phyloP scores from a whole-genome alignment of 2,797 vertebrate genomes.

The Pseudochirops corinnae region DNA sequence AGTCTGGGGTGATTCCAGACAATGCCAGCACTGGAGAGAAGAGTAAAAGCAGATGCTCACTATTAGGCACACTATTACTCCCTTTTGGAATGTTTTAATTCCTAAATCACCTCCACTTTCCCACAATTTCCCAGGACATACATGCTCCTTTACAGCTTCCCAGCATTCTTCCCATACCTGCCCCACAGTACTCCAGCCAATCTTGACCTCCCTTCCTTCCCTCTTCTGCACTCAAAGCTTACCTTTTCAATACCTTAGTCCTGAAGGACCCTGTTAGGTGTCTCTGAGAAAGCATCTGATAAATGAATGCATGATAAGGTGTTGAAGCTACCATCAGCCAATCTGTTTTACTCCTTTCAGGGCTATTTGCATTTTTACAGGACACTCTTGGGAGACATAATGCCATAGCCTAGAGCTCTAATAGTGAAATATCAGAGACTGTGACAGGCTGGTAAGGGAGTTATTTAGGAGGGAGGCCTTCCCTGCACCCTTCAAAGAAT shows the following conservation, averaged over 20 bases:
- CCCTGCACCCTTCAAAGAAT: not conserved
- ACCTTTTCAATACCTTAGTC: not conserved
- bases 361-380: constrained; percentile 1
- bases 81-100: not conserved
- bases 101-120: not conserved
- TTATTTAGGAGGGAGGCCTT: not conserved
- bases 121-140: not conserved
- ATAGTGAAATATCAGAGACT: not conserved
- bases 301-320: not conserved
- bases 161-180: not conserved
- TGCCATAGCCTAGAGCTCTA: not conserved
- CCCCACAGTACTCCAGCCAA: not conserved
- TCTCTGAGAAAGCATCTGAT: not conserved
- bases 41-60: not conserved
- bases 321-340: not conserved
- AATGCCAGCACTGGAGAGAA: not conserved
- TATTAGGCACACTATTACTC: not conserved
- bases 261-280: not conserved
- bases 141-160: not conserved
- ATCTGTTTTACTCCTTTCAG: constrained; percentile 8
- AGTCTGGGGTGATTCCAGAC: not conserved
- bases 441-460: not conserved
- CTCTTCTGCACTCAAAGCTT: not conserved
- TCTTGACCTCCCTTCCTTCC: not conserved
- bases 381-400: not conserved